Base-by-base conservation (phyloP, 1,140 invertebrate species). In the Harpegnathos saltator region DNA sequence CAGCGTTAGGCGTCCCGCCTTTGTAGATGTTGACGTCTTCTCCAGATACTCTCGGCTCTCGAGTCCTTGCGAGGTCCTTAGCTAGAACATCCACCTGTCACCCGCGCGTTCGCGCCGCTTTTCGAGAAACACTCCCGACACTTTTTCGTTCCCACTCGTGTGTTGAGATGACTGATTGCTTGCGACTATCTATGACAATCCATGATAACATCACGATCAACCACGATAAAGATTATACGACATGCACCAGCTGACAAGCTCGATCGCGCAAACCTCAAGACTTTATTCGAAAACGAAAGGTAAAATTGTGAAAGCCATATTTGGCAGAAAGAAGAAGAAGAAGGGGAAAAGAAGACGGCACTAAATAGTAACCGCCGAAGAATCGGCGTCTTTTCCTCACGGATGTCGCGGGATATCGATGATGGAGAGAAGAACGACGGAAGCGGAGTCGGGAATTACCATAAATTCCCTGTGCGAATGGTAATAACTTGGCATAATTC, bases 401-500 rank as follows among this genome's bases (percentile, higher is more conserved):
- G 26, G 0, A 52, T 3, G 14, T 59, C 68, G 29, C 24, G 29
- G 19, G 22, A 48, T 19, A 58, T n/a, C 22, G n/a, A 69, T 29
- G 14, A 71, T 58, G 29, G 14, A 59, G 22, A 58, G 22, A 9
- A 82, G n/a, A 61, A 26, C 12, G 24, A 44, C 9, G 22, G 14
- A 0, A 33, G 1, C 50, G 44, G 44, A 59, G 19, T 26, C 50
- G 59, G 12, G 74, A 90, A 92, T 93, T 93, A 92, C 85, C 91
- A 92, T 92, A 90, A 92, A 92, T 92, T 90, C 80, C 29, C 63
- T 33, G 80, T 72, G 59, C 22, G 52, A 90, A 90, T 89, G 84
- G 82, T 91, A 90, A 92, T 92, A 91, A 86, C 86, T 24, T 33
- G 58, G 69, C 52, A 88, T 90, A 89, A 93, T 92, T 91, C 85